Evolutionary conservation across 2,797 vertebrate species (phyloP).

Genomic region (Catostomus latipinnis): DNA sequence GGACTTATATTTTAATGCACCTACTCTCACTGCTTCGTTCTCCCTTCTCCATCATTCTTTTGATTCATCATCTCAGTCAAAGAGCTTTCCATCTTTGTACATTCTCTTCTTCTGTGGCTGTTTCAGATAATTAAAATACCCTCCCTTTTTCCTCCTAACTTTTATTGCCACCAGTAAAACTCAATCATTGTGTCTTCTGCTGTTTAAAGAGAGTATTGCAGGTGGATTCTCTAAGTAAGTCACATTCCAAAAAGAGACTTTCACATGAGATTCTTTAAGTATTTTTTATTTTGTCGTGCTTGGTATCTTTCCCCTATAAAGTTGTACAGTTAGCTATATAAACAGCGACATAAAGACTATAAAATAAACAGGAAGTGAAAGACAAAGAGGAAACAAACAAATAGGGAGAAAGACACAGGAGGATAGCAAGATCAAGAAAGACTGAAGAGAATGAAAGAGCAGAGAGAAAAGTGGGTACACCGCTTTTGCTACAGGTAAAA

Average conservation of each 20-base stretch:
- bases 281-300: slow-evolving; percentile 85
- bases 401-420: slow-evolving; percentile 44
- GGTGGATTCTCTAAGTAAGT: slow-evolving; percentile 20
- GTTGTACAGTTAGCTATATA: slow-evolving; percentile 87
- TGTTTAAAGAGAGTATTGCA: not conserved
- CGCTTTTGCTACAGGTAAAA: slow-evolving; percentile 74
- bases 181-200: slow-evolving; percentile 25
- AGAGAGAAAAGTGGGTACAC: slow-evolving; percentile 63
- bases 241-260: slow-evolving; percentile 55
- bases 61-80: slow-evolving; percentile 70
- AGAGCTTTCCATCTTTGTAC: slow-evolving; percentile 52
- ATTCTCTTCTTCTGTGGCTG: slow-evolving; percentile 45
- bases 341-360: slow-evolving; percentile 82
- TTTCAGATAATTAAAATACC: slow-evolving; percentile 40
- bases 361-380: slow-evolving; percentile 72
- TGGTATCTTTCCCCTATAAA: slow-evolving; percentile 86
- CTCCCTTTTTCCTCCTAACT: slow-evolving; percentile 46
- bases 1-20: slow-evolving; percentile 69
- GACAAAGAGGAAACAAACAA: slow-evolving; percentile 61
- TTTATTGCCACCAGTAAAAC: slow-evolving; percentile 41
- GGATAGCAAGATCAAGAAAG: slow-evolving; percentile 70
- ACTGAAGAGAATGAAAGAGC: slow-evolving; percentile 72
- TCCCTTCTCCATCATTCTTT: slow-evolving; percentile 57
- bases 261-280: slow-evolving; percentile 64
- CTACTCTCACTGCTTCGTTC: slow-evolving; percentile 61